These are phyloP conservation scores for Halocynthia aurantium DNA, from an alignment of 23 tunicate genomes.

Conservation along the genomic window DNA sequence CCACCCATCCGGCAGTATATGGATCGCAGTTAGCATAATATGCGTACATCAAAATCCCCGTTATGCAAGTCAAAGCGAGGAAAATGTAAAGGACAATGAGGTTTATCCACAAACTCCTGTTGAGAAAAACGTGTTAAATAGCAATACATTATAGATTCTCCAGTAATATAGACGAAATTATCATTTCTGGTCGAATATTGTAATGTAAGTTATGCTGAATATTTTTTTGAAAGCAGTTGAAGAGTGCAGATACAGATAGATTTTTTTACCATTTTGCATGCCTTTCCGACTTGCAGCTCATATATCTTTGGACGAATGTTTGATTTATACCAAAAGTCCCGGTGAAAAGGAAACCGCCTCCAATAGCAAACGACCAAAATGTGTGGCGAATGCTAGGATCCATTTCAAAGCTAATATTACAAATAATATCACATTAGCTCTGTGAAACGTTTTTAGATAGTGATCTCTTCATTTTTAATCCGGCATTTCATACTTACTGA, in stretches of 20 bases:
- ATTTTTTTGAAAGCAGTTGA: no score
- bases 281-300: conserved; percentile 5
- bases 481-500: no score
- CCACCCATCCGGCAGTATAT: conserved; percentile 19
- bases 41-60: conserved; percentile 11
- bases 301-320: conserved; percentile 2
- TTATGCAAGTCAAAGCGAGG: neutral
- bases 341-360: neutral
- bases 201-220: no score
- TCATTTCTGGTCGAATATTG: no score
- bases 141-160: no score
- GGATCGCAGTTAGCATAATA: conserved; percentile 9
- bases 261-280: no score
- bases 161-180: no score
- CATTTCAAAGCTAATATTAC: neutral
- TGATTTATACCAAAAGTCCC: neutral
- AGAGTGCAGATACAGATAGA: no score
- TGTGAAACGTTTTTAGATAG: no score
- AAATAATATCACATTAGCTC: no score
- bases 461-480: no score
- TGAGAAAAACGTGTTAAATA: no score
- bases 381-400: conserved; percentile 10
- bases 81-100: neutral
- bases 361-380: neutral
- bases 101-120: neutral